A percentile compares a stretch with the other conserved stretches of the same genome.
These are phyloP conservation scores for Bothrops jararaca DNA, from an alignment of 2,113 vertebrate genomes.

Conservation along the genomic window DNA sequence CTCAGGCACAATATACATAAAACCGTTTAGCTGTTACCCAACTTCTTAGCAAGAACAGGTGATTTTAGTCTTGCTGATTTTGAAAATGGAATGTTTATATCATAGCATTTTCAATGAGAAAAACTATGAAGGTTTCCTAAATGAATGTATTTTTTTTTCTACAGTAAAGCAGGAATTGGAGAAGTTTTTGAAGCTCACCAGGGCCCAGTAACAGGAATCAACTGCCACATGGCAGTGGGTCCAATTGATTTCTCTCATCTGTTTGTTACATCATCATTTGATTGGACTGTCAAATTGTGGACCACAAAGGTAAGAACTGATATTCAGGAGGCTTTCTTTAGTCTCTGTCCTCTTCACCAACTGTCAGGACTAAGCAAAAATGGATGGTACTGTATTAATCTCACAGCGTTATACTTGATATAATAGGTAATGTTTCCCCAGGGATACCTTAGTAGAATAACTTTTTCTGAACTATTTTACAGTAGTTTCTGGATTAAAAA, in stretches of 20 bases:
- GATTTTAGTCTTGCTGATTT: neutral
- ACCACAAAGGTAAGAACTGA: constrained; percentile 90
- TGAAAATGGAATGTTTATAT: neutral
- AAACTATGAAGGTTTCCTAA: constrained; percentile 10
- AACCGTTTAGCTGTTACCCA: neutral
- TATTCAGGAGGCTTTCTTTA: neutral
- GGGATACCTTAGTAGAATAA: neutral
- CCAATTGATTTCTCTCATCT: constrained; percentile 95
- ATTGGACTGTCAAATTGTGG: constrained; percentile 98
- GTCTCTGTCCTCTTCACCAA: neutral
- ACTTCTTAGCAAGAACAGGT: neutral
- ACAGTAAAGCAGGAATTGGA: constrained; percentile 94
- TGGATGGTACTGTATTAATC: neutral
- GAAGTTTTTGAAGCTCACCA: constrained; percentile 98
- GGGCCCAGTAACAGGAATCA: constrained; percentile 95
- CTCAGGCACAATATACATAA: neutral
- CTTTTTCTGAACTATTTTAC: neutral
- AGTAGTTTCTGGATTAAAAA: neutral
- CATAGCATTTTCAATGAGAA: constrained; percentile 5
- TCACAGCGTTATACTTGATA: constrained; percentile 7
- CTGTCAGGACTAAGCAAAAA: neutral
- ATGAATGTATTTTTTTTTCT: constrained; percentile 15
- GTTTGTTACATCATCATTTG: constrained; percentile 95
- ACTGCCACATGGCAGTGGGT: constrained; percentile 93
- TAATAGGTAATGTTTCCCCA: no score